Evolutionary conservation across 2,888 invertebrate species (phyloP), one percentile per base, ranked within the genome.

Genomic region (Galeopsomyia nigrocyanea): DNA sequence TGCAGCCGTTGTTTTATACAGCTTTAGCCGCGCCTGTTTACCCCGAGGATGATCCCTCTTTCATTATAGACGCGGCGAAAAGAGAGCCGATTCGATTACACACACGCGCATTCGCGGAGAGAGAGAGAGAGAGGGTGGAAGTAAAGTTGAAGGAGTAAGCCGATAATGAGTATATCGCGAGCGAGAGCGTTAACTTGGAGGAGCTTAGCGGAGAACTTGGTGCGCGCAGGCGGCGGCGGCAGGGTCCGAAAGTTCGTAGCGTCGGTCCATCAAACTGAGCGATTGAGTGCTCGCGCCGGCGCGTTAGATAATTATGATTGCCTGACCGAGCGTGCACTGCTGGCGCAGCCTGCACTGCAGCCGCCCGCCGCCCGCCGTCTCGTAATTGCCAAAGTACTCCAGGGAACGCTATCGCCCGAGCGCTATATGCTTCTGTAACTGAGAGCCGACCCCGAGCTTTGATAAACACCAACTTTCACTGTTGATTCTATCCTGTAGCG

Each of bases 111-210:
- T 7, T 39, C 10, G 39, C 7, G 39, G 39, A 39, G 39, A 39
- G 31, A 31, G 31, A 31, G 31, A 31, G 31, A 31, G 31, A 31
- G 31, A 31, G 7, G 1, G 39, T 10, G 1, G 74, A 79, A 81
- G 79, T 10, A 74, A 79, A 82, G 79, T 80, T 81, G 13, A 3
- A 39, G 39, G 77, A 76, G 77, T 81, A 81, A 81, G 80, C 78
- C 77, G 80, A 82, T 82, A 82, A 82, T 78, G 75, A 77, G 74
- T 76, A 63, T 58, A n/a, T 53, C 55, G 46, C n/a, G 53, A 13
- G 65, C 19, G 55, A 61, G 49, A 47, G 17, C 17, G 56, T 39
- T 39, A 39, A 39, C 39, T 39, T 9, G 17, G 57, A 19, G 17
- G 46, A 51, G 39, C 16, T 22, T 47, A 17, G 46, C 53, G 46